Evolutionary conservation across 1,140 invertebrate species (phyloP).

Genomic region (Drosophila sechellia): DNA sequence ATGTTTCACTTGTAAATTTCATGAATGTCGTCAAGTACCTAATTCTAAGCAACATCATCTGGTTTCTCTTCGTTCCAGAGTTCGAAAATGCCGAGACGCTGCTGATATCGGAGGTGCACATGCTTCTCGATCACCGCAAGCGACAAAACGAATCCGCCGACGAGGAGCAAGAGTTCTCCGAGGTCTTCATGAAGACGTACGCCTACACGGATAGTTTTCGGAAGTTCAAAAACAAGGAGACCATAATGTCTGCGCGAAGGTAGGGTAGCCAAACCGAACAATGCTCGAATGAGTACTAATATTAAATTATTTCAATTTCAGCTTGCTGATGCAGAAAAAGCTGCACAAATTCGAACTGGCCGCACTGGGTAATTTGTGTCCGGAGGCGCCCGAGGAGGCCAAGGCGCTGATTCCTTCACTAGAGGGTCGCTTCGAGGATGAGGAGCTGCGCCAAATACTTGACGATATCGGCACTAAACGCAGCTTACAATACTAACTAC

Average conservation of each 20-base stretch:
- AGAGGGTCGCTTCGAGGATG: slow-evolving; percentile 98
- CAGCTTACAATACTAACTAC: slow-evolving; percentile 96
- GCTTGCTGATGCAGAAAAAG: slow-evolving; percentile 97
- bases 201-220: slow-evolving; percentile 98
- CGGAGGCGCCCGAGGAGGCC: slow-evolving; percentile 98
- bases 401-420: slow-evolving; percentile 98
- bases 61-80: slow-evolving; percentile 88
- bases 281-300: neutral
- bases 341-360: slow-evolving; percentile 99
- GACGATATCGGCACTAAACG: slow-evolving; percentile 99
- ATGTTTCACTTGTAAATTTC: slow-evolving; percentile 73
- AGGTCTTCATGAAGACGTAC: slow-evolving; percentile 99
- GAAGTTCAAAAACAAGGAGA: slow-evolving; percentile 99
- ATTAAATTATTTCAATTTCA: slow-evolving; percentile 85
- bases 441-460: slow-evolving; percentile 96
- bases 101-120: slow-evolving; percentile 98
- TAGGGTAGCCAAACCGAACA: slow-evolving; percentile 82
- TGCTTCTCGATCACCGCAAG: slow-evolving; percentile 98
- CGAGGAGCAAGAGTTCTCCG: slow-evolving; percentile 98
- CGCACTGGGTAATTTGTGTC: slow-evolving; percentile 98
- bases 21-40: neutral
- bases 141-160: slow-evolving; percentile 98
- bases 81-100: slow-evolving; percentile 99
- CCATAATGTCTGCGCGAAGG: slow-evolving; percentile 97
- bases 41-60: neutral